Evolutionary conservation across 2,888 invertebrate species (phyloP), one percentile per base, ranked within the genome.

Genomic region (Spisula subtruncata): DNA sequence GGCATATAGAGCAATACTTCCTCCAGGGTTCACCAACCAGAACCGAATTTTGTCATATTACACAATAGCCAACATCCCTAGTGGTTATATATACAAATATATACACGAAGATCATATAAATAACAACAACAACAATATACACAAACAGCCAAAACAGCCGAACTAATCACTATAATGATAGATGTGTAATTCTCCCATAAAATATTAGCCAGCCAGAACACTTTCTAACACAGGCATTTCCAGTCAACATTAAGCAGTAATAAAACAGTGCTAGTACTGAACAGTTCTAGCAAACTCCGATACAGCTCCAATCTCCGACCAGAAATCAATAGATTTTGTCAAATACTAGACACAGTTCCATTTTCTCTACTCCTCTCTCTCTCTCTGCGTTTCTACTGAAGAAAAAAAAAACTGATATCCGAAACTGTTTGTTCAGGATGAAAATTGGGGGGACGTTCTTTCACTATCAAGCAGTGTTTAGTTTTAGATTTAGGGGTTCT

Each of bases 271-370:
- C n/a, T 66, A 60, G 25, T 46, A 51, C 81, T 35, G 51, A 51
- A 81, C 18, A 48, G 25, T 51, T 18, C 48, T 81, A 81, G 79
- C 35, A 32, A 46, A 0, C 20, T 41, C 46, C 79, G 5, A 35
- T 79, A 20, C 79, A 20, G 46, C 48, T 48, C 41, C 29, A 20
- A 75, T 54, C 41, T 71, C 51, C 71, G 75, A 71, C 71, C 84
- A 84, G 71, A 84, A 84, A 84, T 84, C 84, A 84, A 84, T 84
- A 84, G 84, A 75, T 84, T 84, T 84, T 84, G 84, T 84, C 84
- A 84, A 84, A 51, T 75, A 75, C 46, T 51, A 84, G 84, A 75
- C 84, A 84, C 84, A 51, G 71, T 84, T 84, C 51, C 75, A 75
- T 84, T 75, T 25, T 35, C 32, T 35, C 75, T 75, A 2, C 41